Evolutionary conservation across 2,888 invertebrate species (phyloP).

Genomic region (Aphodius granarius): DNA sequence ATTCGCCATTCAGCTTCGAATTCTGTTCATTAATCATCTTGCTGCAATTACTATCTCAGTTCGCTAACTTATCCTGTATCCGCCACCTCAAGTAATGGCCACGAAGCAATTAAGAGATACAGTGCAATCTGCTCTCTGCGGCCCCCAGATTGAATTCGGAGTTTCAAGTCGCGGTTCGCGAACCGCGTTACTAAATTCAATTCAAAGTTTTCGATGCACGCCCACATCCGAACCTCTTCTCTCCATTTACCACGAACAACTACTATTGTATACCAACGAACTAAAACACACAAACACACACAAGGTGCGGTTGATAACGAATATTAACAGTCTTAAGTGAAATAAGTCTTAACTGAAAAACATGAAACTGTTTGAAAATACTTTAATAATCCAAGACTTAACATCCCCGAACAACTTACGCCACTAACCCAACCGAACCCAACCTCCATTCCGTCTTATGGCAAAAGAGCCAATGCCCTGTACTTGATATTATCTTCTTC

Average conservation of each 20-base stretch:
- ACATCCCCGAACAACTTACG: neutral
- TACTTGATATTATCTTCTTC: too few relatives aligned
- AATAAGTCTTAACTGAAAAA: neutral
- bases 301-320: neutral
- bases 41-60: neutral
- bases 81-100: neutral
- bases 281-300: neutral
- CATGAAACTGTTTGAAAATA: neutral
- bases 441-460: neutral
- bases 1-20: neutral
- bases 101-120: neutral
- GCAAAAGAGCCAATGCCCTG: too few relatives aligned
- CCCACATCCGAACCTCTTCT: neutral
- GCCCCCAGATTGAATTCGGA: neutral
- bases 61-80: neutral
- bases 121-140: neutral
- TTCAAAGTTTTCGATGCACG: neutral
- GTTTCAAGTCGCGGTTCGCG: neutral
- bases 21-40: neutral
- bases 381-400: neutral
- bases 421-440: neutral
- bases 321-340: neutral
- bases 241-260: neutral
- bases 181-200: neutral
- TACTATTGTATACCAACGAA: neutral